These are phyloP conservation scores for Acleris holmiana DNA, from an alignment of 2,888 invertebrate species.

Conservation along the genomic window DNA sequence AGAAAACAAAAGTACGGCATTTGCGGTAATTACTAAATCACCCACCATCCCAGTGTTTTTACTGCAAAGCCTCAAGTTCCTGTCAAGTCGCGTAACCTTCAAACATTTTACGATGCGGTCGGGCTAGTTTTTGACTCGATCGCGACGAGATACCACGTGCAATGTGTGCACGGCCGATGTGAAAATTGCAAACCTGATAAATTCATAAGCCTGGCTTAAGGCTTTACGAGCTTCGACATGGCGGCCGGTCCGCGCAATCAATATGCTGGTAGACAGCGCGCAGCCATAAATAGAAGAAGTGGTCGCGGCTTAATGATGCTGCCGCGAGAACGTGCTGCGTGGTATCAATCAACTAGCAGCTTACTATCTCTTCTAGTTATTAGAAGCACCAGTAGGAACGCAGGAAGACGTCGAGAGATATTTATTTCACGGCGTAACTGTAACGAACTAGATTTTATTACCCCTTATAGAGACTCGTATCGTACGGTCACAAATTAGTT, in stretches of 20 bases:
- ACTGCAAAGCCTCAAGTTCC: slow-evolving; percentile 14
- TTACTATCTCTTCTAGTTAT: slow-evolving; percentile 61
- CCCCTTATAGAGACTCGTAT: slow-evolving; percentile 43
- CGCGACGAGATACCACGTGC: slow-evolving; percentile 49
- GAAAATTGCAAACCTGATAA: slow-evolving; percentile 62
- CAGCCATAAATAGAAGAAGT: slow-evolving; percentile 77
- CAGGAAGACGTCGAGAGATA: slow-evolving; percentile 34
- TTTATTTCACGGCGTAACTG: slow-evolving; percentile 47
- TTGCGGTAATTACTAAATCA: background rate
- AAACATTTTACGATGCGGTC: slow-evolving; percentile 57
- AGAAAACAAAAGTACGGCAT: background rate
- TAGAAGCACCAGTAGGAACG: slow-evolving; percentile 41
- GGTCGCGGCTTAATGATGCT: slow-evolving; percentile 67
- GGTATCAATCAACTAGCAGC: slow-evolving; percentile 68
- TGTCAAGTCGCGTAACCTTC: slow-evolving; percentile 47
- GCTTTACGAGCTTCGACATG: slow-evolving; percentile 43
- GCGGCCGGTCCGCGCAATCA: slow-evolving; percentile 68
- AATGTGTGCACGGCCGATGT: slow-evolving; percentile 50
- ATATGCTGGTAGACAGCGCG: slow-evolving; percentile 70
- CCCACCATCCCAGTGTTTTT: slow-evolving; percentile 11
- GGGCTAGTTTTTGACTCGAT: slow-evolving; percentile 60
- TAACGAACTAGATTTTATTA: slow-evolving; percentile 55
- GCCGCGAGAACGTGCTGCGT: slow-evolving; percentile 60
- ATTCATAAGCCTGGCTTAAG: slow-evolving; percentile 51
- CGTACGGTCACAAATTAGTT: slow-evolving; percentile 46